Conservation (phyloP, 2,797 vertebrate species). For the Trematocara caparti region DNA sequence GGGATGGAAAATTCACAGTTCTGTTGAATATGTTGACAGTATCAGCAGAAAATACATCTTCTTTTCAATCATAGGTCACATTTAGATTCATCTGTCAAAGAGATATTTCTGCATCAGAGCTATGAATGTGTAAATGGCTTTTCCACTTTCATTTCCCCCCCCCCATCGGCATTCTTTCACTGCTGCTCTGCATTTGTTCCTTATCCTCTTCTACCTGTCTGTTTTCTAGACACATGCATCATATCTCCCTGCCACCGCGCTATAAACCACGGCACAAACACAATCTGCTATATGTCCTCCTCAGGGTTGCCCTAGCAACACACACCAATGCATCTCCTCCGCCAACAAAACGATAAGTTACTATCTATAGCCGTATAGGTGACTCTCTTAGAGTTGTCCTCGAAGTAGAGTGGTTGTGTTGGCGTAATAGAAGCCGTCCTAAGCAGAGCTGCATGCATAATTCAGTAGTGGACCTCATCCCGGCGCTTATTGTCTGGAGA, state of each 20-base stretch:
- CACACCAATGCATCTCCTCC: neutral
- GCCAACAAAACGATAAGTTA: slow-evolving; percentile 2
- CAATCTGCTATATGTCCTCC: neutral
- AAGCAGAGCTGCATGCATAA: slow-evolving; percentile 52
- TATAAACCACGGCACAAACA: neutral
- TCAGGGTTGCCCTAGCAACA: slow-evolving; percentile 11
- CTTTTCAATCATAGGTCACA: neutral
- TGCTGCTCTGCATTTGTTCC: neutral
- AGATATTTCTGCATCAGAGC: neutral
- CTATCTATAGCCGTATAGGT: neutral
- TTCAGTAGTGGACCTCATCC: slow-evolving; percentile 42
- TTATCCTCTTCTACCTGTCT: neutral
- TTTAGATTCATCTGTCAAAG: neutral
- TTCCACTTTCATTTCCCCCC: neutral
- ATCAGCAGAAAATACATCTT: neutral
- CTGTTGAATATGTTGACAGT: neutral
- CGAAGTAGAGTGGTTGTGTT: neutral
- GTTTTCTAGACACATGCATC: neutral
- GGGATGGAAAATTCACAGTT: neutral
- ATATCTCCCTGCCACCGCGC: neutral
- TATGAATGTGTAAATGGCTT: neutral
- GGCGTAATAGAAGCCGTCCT: slow-evolving; percentile 31
- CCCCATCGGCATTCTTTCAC: neutral
- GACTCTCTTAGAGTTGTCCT: neutral
- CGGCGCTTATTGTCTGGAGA: slow-evolving; percentile 46